Evolutionary conservation across 2,888 invertebrate species (phyloP), one percentile per base, ranked within the genome.

Genomic region (Abscondita cerata): DNA sequence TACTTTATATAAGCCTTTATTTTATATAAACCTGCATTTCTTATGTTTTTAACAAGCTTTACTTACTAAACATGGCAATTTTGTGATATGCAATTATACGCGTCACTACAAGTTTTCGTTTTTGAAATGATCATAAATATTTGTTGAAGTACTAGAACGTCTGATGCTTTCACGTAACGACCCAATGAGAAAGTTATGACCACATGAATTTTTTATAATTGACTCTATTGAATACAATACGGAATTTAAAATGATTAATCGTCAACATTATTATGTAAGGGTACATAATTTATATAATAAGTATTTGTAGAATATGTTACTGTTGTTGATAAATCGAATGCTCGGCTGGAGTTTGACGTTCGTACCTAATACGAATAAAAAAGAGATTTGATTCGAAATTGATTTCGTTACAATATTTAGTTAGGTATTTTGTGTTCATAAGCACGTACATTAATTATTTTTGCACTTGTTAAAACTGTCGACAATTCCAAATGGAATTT

Each of bases 51-150:
- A 53, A 51, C 54, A 44, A 53, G 50, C 40, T 25, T 40, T 25
- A 54, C 53, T 18, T 11, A 41, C 50, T 56, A 56, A 56, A 56
- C 40, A 59, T 52, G 59, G 36, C 50, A 31, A 51, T 51, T 60
- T 60, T 54, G 44, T 33, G 41, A 50, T 34, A 60, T 59, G 52
- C 38, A 59, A 33, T 59, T 54, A 47, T 55, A 47, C 31, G 16
- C 54, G 31, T 16, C 55, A 51, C 46, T 36, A 47, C 47, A 52
- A 51, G 40, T 59, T 54, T 60, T 53, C 50, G 52, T 53, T 53
- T 59, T 50, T 19, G 50, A 51, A 40, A 20, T 34, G 25, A 13
- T 33, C 54, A 36, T 54, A 60, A 60, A 60, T 60, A 54, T 50
- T 44, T 13, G 11, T 36, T 36, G 3, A 2, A 36, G n/a, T 36